Percentiles rank a stretch among this genome's conserved stretches.
Conservation (phyloP, 2,113 vertebrate genomes). For the Mastomys coucha region DNA sequence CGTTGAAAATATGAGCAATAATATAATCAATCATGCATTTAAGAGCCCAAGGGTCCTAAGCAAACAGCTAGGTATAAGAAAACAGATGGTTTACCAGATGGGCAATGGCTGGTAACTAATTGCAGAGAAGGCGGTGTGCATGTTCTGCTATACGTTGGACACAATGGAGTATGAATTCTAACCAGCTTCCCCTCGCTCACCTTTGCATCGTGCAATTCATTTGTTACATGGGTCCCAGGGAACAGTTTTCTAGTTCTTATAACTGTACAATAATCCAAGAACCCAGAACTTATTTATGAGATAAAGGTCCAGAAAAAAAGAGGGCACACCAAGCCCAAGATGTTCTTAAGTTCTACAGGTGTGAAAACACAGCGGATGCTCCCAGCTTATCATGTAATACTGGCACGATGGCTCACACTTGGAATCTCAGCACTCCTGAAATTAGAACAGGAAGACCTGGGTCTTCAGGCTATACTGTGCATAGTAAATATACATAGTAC, state of each 20-base stretch:
- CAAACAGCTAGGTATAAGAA: background rate
- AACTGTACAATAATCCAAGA: background rate
- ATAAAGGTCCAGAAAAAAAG: background rate
- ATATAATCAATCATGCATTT: background rate
- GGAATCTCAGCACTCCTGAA: background rate
- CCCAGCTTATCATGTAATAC: background rate
- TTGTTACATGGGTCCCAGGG: background rate
- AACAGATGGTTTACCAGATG: background rate
- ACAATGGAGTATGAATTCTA: background rate
- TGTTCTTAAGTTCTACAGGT: background rate
- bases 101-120: background rate
- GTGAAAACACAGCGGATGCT: background rate
- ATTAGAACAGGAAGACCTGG: background rate
- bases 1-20: background rate
- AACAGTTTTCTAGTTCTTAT: conserved; percentile 37
- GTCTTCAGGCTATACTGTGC: background rate
- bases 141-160: background rate
- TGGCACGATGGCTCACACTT: background rate
- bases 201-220: background rate
- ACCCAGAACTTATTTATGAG: background rate
- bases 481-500: too few species aligned
- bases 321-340: background rate
- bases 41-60: background rate
- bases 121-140: background rate
- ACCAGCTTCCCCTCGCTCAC: background rate